Conservation (phyloP, 2,888 invertebrate species). For the Cyrtodaria siliqua region DNA sequence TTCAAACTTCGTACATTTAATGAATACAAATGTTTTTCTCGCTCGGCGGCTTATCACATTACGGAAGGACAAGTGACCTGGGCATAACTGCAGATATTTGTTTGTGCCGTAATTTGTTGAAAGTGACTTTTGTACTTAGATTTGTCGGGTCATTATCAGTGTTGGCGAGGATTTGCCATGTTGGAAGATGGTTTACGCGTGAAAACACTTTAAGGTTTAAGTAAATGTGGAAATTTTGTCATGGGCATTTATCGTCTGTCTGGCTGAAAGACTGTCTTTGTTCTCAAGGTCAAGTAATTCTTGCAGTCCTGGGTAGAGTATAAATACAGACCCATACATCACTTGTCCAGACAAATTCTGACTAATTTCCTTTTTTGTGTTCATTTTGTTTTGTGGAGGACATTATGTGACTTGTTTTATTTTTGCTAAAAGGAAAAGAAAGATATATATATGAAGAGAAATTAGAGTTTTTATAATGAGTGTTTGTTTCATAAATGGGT, state of each 20-base stretch:
- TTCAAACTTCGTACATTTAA: not conserved
- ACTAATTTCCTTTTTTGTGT: no score
- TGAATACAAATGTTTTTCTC: conserved; percentile 17
- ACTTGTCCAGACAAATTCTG: no score
- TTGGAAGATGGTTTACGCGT: conserved; percentile 27
- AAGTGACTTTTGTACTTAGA: conserved; percentile 12
- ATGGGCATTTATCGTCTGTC: conserved; percentile 16
- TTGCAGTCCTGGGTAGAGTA: no score
- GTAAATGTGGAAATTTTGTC: no score
- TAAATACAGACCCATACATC: no score
- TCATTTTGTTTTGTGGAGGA: no score
- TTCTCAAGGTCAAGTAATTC: conserved; percentile 2
- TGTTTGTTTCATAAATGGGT: no score
- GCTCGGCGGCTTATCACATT: conserved; percentile 12
- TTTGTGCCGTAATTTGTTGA: conserved; percentile 3
- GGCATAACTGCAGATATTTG: conserved; percentile 5
- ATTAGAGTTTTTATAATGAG: no score
- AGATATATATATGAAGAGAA: no score
- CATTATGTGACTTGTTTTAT: no score
- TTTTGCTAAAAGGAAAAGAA: no score
- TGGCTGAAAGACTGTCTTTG: conserved; percentile 7
- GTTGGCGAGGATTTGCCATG: conserved; percentile 4
- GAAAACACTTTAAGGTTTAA: conserved; percentile 28
- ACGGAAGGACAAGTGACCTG: not conserved
- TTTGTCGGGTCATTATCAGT: not conserved